phyloP scores from a whole-genome alignment of 2,888 invertebrate genomes.

The Synanthedon andrenaeformis region DNA sequence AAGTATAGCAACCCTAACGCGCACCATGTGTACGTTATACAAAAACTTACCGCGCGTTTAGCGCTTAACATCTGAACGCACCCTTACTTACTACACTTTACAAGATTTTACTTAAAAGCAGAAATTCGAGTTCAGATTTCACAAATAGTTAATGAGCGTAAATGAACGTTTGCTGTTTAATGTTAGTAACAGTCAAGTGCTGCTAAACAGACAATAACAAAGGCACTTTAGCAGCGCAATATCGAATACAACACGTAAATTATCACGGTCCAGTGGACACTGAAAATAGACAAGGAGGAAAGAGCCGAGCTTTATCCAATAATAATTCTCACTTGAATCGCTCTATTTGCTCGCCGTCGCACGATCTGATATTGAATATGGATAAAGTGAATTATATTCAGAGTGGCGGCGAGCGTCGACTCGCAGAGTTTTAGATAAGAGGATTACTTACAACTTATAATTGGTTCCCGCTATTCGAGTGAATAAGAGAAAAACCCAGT shows the following conservation, averaged over 20 bases:
- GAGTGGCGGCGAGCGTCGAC: conserved; percentile 53
- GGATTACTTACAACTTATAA: conserved; percentile 68
- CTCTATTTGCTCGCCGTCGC: conserved; percentile 63
- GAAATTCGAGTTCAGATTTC: neutral
- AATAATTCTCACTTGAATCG: conserved; percentile 67
- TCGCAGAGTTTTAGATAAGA: conserved; percentile 53
- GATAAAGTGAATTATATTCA: conserved; percentile 66
- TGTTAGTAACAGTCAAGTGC: conserved; percentile 2
- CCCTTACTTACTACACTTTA: too few species aligned
- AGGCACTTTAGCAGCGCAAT: conserved; percentile 30
- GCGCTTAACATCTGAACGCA: too few species aligned
- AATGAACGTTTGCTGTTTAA: neutral
- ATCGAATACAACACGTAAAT: conserved; percentile 53
- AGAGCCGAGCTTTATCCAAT: conserved; percentile 61
- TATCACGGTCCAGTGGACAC: conserved; percentile 45
- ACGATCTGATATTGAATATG: conserved; percentile 68
- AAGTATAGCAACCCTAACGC: too few species aligned
- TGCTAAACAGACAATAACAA: conserved; percentile 22
- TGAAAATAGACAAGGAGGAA: conserved; percentile 57
- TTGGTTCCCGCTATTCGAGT: conserved; percentile 59
- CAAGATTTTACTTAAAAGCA: too few species aligned
- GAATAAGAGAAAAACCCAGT: conserved; percentile 47
- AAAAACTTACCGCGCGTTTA: too few species aligned
- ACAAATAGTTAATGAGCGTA: conserved; percentile 1
- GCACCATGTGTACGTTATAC: too few species aligned